These are phyloP conservation scores for Callospermophilus lateralis DNA, from an alignment of 2,113 vertebrate species.

Conservation along the genomic window DNA sequence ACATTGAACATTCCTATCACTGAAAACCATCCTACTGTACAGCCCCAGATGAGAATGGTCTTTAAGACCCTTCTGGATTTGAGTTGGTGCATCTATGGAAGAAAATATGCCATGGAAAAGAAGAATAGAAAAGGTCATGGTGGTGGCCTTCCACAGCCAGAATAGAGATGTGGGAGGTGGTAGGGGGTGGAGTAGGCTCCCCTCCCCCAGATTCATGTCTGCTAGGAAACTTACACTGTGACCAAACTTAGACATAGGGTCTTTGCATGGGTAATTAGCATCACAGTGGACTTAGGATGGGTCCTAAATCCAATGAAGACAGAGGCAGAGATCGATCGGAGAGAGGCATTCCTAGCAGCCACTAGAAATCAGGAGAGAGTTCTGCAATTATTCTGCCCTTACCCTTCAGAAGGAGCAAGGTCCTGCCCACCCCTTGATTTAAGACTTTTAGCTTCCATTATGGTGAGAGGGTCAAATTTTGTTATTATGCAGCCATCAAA, in stretches of 20 bases:
- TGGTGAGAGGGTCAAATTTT: neutral
- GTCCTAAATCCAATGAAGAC: neutral
- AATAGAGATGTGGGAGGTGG: neutral
- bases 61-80: neutral
- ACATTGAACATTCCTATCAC: rapidly evolving
- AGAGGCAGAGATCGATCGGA: neutral
- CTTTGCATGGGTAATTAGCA: neutral
- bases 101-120: neutral
- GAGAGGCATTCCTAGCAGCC: neutral
- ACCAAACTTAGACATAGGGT: neutral
- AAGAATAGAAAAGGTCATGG: neutral
- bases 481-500: neutral
- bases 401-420: rapidly evolving
- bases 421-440: neutral
- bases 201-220: neutral
- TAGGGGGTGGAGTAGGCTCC: rapidly evolving
- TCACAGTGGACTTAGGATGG: neutral
- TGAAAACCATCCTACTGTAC: neutral
- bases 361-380: neutral
- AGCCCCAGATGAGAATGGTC: no score
- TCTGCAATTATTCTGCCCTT: rapidly evolving
- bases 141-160: neutral
- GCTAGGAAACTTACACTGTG: neutral
- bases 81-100: rapidly evolving
- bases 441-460: neutral